phyloP scores from a whole-genome alignment of 2,113 vertebrate species.

The Hippolais icterina region DNA sequence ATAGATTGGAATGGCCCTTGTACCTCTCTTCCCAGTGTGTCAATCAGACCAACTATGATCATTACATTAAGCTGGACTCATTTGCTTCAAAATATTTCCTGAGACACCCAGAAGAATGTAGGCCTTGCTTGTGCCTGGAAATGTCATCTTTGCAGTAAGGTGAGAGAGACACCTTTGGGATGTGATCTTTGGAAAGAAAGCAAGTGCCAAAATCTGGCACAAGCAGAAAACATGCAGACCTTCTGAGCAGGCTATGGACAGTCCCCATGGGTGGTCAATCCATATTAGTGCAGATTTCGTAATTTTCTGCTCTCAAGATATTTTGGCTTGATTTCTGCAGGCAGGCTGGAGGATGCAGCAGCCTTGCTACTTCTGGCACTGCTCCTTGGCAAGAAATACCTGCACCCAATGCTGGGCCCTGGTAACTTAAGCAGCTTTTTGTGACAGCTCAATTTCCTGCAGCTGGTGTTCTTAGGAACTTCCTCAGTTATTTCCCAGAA shows the following conservation, averaged over 20 bases:
- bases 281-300: not conserved
- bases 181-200: not conserved
- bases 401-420: not conserved
- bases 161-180: not conserved
- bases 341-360: fast-evolving
- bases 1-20: not conserved
- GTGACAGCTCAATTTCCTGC: not conserved
- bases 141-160: not conserved
- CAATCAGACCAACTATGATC: not conserved
- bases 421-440: not conserved
- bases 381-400: not conserved
- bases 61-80: not conserved
- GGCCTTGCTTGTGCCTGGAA: not conserved
- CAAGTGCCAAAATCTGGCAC: not conserved
- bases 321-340: not conserved
- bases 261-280: fast-evolving
- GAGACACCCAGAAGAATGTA: not conserved
- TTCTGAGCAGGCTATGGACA: not conserved
- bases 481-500: not conserved
- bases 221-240: not conserved
- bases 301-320: not conserved
- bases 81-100: not conserved
- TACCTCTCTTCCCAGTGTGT: not conserved
- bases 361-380: not conserved
- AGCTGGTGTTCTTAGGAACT: not conserved